Evolutionary conservation across 2,888 invertebrate species (phyloP).

Genomic region (Drosophila fulvimacula): DNA sequence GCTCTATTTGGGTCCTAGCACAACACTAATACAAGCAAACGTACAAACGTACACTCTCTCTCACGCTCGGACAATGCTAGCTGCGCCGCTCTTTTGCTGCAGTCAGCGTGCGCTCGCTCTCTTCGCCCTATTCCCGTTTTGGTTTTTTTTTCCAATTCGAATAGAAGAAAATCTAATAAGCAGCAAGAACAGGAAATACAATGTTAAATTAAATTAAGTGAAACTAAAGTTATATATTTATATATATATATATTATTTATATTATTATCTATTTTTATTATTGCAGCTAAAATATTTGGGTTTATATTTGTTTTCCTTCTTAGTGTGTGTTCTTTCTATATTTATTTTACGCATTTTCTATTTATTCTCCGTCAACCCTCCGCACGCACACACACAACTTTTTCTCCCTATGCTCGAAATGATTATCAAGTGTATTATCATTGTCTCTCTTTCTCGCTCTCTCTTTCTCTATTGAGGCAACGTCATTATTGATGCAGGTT

Average conservation of each 20-base stretch:
- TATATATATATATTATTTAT: neutral
- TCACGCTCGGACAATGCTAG: slow-evolving; percentile 8
- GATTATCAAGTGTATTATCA: slow-evolving; percentile 58
- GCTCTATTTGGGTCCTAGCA: slow-evolving; percentile 73
- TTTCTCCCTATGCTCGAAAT: slow-evolving; percentile 5
- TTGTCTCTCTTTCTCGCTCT: neutral
- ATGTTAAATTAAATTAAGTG: slow-evolving; percentile 9
- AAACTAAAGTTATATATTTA: neutral
- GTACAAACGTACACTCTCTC: slow-evolving; percentile 8
- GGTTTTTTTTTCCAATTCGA: slow-evolving; percentile 51
- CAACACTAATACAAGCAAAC: slow-evolving; percentile 58
- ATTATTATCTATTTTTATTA: slow-evolving; percentile 1
- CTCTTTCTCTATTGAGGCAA: slow-evolving; percentile 31
- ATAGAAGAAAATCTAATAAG: slow-evolving; percentile 51
- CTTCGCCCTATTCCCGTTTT: slow-evolving; percentile 17
- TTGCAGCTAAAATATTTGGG: slow-evolving; percentile 1
- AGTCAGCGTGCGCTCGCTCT: slow-evolving; percentile 15
- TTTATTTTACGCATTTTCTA: slow-evolving; percentile 38
- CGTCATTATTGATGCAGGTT: slow-evolving; percentile 74
- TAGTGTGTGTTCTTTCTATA: slow-evolving; percentile 10
- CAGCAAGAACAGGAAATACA: slow-evolving; percentile 27
- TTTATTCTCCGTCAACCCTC: slow-evolving; percentile 33
- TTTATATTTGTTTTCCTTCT: slow-evolving; percentile 5
- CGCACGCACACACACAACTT: slow-evolving; percentile 6
- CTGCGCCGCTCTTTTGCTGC: slow-evolving; percentile 9